Percentiles rank a stretch among this genome's conserved stretches.
These are phyloP conservation scores for Eupithecia centaureata DNA, from an alignment of 2,888 invertebrate species.

Conservation along the genomic window DNA sequence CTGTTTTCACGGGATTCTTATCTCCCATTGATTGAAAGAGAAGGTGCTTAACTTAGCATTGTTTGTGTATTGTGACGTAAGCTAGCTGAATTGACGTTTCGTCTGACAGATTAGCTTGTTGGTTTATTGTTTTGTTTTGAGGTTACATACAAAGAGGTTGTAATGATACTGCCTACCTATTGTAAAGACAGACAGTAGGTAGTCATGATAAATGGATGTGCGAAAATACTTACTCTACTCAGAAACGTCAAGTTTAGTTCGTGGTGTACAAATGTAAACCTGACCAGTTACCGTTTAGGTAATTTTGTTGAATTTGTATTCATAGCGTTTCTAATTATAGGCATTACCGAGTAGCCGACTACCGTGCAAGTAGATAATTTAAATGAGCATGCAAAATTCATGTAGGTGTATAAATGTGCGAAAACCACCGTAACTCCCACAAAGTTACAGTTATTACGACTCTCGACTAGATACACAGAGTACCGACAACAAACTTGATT, in stretches of 20 bases:
- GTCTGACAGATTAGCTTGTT: constrained; percentile 48
- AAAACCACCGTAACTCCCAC: neutral
- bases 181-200: neutral
- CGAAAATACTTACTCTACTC: neutral
- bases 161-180: constrained; percentile 8
- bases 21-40: constrained; percentile 75
- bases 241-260: neutral
- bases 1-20: constrained; percentile 76
- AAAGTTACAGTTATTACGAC: neutral
- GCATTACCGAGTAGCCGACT: neutral
- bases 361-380: neutral
- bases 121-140: constrained; percentile 38
- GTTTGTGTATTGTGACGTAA: constrained; percentile 60
- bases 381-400: neutral
- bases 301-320: constrained; percentile 5
- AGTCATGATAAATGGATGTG: constrained; percentile 5
- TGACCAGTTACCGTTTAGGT: neutral
- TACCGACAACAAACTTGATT: neutral
- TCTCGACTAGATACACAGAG: neutral
- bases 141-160: constrained; percentile 24
- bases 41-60: constrained; percentile 70
- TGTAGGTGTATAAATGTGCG: neutral
- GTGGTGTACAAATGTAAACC: neutral
- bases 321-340: neutral
- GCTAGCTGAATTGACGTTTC: constrained; percentile 48